These are phyloP conservation scores for Stenotaenia linearis DNA, from an alignment of 2,888 invertebrate species.

Conservation along the genomic window DNA sequence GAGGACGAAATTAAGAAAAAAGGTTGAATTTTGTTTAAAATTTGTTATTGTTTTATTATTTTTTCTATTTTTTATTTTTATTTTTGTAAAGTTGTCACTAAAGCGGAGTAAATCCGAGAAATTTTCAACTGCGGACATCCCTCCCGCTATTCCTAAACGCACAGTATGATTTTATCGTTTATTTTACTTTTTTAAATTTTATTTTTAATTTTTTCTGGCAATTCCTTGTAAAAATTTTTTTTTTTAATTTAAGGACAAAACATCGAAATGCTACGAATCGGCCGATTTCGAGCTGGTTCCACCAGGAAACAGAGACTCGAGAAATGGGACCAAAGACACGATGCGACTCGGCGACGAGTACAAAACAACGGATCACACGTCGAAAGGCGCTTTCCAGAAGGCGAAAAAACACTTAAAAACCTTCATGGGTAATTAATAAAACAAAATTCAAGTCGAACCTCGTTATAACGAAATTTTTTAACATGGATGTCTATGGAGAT, in stretches of 20 bases:
- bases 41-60: not conserved
- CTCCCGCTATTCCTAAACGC: constrained; percentile 16
- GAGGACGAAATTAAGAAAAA: not conserved
- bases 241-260: constrained; percentile 5
- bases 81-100: constrained; percentile 34
- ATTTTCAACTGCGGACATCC: constrained; percentile 29
- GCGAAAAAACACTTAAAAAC: constrained; percentile 51
- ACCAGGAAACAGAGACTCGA: not conserved
- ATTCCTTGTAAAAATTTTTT: not conserved
- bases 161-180: not conserved
- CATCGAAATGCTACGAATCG: not conserved
- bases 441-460: too few relatives aligned
- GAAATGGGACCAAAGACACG: not conserved
- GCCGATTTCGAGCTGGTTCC: not conserved
- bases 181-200: not conserved
- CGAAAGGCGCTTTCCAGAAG: constrained; percentile 47
- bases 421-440: not conserved
- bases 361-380: constrained; percentile 35
- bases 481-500: too few relatives aligned
- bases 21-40: not conserved
- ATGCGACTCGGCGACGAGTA: constrained; percentile 26
- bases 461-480: too few relatives aligned
- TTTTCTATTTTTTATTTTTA: not conserved
- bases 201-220: not conserved
- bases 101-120: constrained; percentile 37